Evolutionary conservation across 2,113 vertebrate genomes (phyloP), one percentile per base, ranked within the genome.

Genomic region (Chlorocebus sabaeus): DNA sequence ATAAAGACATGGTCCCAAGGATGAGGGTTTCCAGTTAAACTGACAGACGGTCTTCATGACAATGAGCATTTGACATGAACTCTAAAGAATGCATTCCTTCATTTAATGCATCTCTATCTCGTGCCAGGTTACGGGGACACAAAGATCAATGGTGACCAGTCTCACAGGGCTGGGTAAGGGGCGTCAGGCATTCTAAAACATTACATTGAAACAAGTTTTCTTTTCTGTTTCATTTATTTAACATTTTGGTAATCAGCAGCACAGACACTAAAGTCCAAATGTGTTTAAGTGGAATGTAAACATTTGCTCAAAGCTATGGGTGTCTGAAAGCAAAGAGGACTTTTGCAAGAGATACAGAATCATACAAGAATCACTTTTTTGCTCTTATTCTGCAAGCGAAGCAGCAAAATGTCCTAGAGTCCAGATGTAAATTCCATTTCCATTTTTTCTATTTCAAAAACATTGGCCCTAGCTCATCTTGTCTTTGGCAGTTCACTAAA

Each of bases 221-320:
- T 23, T 64, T 64, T 22, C 80, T 48, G 23, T 78, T 67, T 89
- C 57, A 86, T 38, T 88, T 95, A 85, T 38, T 87, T 75, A 70
- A 91, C 52, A 82, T 88, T 82, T 82, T 72, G 52, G 85, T 38
- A 81, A 82, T 30, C 48, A 95, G 59, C 35, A 89, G 76, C 73
- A 79, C 2, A 76, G 85, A 79, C 70, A 48, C 3, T 64, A 50
- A 95, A 94, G 88, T 91, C 61, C 94, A 72, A 78, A 76, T 78
- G 61, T 86, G 75, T 91, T 94, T 96, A 93, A 59, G 67, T 73
- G n/a, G 80, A 97, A 94, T 40, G 61, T 79, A 95, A 97, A 98
- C 61, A 96, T 80, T 73, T 95, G 80, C 78, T 95, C 75, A 61
- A 55, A 68, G 82, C 67, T 64, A 25, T 35, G 40, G 61, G 70